A percentile compares a stretch with the other conserved stretches of the same genome.
Evolutionary conservation across 2,113 vertebrate genomes (phyloP).

Genomic region (Mionectes macconnelli): DNA sequence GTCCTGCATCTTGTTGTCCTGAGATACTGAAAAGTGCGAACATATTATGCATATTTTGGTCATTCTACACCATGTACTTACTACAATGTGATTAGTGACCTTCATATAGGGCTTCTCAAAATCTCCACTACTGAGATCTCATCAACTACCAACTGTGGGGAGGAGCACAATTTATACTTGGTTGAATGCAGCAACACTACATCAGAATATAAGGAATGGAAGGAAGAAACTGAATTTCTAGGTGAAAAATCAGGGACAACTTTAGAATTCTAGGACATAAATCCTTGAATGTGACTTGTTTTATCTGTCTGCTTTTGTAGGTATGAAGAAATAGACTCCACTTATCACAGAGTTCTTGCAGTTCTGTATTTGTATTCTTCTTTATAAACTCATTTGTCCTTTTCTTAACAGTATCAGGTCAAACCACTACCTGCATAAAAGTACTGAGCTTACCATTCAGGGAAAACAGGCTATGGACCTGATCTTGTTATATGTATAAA

Average conservation of each 20-base stretch:
- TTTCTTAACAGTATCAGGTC: not conserved
- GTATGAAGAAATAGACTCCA: not conserved
- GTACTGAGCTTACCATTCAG: not conserved
- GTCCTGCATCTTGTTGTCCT: not conserved
- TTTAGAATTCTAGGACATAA: not conserved
- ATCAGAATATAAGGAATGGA: not conserved
- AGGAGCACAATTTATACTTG: not conserved
- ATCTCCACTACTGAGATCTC: not conserved
- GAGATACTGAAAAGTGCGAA: not conserved
- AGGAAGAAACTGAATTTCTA: not conserved
- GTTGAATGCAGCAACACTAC: not conserved
- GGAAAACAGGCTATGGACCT: not conserved
- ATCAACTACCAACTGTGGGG: not conserved
- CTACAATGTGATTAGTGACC: not conserved
- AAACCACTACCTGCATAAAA: not conserved
- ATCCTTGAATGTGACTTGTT: not conserved
- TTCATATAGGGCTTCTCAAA: not conserved
- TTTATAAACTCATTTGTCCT: not conserved
- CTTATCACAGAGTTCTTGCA: not conserved
- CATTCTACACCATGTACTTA: not conserved
- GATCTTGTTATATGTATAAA: not conserved
- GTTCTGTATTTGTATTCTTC: not conserved
- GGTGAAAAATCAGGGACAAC: not conserved
- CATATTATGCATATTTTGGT: not conserved
- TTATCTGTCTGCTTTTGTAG: not conserved